Evolutionary conservation across 2,113 vertebrate genomes (phyloP).

Genomic region (Sakesphorus luctuosus): DNA sequence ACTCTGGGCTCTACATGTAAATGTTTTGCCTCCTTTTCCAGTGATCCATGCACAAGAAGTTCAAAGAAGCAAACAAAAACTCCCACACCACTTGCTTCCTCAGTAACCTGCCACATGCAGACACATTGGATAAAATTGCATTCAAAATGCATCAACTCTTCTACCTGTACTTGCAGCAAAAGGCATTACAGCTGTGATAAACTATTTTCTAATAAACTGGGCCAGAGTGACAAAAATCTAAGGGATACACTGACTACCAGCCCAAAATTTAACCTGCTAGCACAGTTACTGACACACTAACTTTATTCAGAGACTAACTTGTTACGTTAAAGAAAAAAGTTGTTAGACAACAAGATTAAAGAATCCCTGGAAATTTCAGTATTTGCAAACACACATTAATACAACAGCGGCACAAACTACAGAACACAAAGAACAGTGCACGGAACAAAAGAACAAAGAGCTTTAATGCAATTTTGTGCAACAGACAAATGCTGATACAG

Average conservation of each 20-base stretch:
- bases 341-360: neutral
- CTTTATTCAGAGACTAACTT: neutral
- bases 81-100: neutral
- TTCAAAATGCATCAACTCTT: neutral
- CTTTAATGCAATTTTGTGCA: neutral
- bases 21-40: neutral
- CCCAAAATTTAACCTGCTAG: neutral
- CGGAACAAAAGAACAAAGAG: neutral
- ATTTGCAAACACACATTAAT: neutral
- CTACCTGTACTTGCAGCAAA: neutral
- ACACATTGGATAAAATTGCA: neutral
- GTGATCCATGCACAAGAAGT: neutral
- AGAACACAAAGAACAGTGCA: neutral
- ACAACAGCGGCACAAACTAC: neutral
- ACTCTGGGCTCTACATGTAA: neutral
- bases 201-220: neutral
- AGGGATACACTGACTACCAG: rapidly evolving
- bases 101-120: neutral
- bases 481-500: neutral
- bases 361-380: conserved; percentile 13
- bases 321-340: neutral
- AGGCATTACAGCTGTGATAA: neutral
- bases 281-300: neutral
- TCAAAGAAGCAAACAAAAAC: neutral
- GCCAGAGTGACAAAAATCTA: neutral